Conservation (phyloP, 2,113 vertebrate species). For the Sinocyclocheilus grahami region DNA sequence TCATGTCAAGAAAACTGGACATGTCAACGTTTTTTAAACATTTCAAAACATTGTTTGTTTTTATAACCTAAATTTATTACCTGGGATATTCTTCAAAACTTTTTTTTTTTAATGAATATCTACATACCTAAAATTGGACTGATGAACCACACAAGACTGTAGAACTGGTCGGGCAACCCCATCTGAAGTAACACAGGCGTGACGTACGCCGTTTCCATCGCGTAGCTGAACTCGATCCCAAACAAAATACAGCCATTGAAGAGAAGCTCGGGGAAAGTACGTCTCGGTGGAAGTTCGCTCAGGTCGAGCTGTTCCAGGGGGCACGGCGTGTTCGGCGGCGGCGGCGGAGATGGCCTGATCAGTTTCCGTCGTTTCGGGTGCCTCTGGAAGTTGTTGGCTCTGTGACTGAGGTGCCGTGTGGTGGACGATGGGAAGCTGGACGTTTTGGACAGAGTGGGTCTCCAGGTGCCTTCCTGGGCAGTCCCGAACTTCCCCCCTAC, state of each 20-base stretch:
- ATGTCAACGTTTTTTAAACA: too few relatives aligned
- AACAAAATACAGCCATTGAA: constrained; percentile 95
- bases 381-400: constrained; percentile 98
- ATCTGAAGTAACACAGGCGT: constrained; percentile 95
- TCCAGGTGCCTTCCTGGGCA: constrained; percentile 83
- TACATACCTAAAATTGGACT: constrained; percentile 92
- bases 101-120: neutral
- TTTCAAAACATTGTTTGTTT: too few relatives aligned
- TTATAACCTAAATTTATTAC: too few relatives aligned
- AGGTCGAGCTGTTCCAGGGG: constrained; percentile 87
- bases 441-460: constrained; percentile 75
- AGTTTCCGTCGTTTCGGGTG: constrained; percentile 88
- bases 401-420: constrained; percentile 89
- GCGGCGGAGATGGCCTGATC: constrained; percentile 90
- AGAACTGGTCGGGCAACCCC: constrained; percentile 94
- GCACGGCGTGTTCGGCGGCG: constrained; percentile 92
- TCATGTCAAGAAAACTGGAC: too few relatives aligned
- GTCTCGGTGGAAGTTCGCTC: constrained; percentile 86
- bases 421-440: constrained; percentile 80
- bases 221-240: constrained; percentile 97
- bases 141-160: constrained; percentile 97
- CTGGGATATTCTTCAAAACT: neutral
- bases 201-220: constrained; percentile 98
- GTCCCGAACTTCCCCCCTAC: constrained; percentile 68
- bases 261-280: constrained; percentile 88